Conservation (phyloP, 2,797 vertebrate species). For the Danio albolineatus region DNA sequence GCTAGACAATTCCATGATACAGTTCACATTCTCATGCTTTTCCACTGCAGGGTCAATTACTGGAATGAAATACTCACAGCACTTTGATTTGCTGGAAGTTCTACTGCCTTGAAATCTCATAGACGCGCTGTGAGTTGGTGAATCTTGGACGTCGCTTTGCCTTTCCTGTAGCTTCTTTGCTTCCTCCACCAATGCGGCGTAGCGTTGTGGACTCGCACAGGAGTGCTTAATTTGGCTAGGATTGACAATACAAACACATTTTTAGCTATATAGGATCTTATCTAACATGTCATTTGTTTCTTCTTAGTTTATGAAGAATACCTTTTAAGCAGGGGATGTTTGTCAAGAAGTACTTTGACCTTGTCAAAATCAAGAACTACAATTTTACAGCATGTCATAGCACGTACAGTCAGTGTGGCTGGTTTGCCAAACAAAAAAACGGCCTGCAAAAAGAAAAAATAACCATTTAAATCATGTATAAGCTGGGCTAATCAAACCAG, state of each 20-base stretch:
- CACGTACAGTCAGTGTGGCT: constrained; percentile 50
- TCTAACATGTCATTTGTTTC: not conserved
- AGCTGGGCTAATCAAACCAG: no score
- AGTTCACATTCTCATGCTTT: no score
- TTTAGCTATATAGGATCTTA: not conserved
- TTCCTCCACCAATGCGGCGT: not conserved
- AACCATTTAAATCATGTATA: not conserved
- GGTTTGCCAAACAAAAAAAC: constrained; percentile 57
- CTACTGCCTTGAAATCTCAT: constrained; percentile 40
- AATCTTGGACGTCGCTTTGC: not conserved
- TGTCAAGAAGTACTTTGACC: constrained; percentile 39
- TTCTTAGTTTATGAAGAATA: not conserved
- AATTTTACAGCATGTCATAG: constrained; percentile 56
- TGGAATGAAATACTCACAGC: constrained; percentile 49
- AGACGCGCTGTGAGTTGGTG: not conserved
- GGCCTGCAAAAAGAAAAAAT: constrained; percentile 16
- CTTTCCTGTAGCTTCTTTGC: constrained; percentile 22
- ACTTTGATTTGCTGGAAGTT: constrained; percentile 52
- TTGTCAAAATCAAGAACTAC: constrained; percentile 55
- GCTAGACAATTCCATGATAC: no score
- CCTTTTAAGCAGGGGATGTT: constrained; percentile 47
- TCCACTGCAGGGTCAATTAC: no score
- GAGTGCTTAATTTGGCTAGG: constrained; percentile 44
- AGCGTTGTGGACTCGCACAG: constrained; percentile 10
- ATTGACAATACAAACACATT: not conserved